These are phyloP conservation scores for Papio anubis DNA, from an alignment of 2,113 vertebrate genomes.

Conservation along the genomic window DNA sequence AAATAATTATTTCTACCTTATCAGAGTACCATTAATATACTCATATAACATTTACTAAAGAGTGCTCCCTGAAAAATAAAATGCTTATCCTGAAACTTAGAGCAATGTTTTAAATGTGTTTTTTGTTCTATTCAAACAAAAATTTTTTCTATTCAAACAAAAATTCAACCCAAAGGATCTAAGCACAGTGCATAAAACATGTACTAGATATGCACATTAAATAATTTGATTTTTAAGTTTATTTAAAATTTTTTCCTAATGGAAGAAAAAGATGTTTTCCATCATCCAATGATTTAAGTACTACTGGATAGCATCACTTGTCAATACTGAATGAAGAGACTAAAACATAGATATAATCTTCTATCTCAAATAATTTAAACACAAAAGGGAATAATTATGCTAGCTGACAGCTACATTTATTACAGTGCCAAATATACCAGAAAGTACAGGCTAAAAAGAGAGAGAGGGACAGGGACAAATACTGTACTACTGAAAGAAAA, in stretches of 20 bases:
- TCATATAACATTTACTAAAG: slow-evolving; percentile 26
- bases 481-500: slow-evolving; percentile 24
- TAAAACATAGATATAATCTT: neutral
- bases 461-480: neutral
- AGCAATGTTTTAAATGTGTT: slow-evolving; percentile 24
- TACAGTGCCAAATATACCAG: neutral
- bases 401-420: slow-evolving; percentile 19
- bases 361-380: neutral
- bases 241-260: slow-evolving; percentile 12
- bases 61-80: slow-evolving; percentile 32
- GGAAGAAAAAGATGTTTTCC: slow-evolving; percentile 1
- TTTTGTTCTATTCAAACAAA: neutral
- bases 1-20: slow-evolving; percentile 49
- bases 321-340: neutral
- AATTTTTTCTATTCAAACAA: neutral
- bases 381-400: slow-evolving; percentile 31
- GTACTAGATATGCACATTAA: neutral
- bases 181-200: slow-evolving; percentile 28
- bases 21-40: neutral
- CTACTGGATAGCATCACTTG: neutral
- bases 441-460: neutral
- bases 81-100: neutral
- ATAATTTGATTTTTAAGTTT: neutral
- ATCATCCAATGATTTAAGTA: neutral
- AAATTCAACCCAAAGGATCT: slow-evolving; percentile 19